Percentiles rank a stretch among this genome's conserved stretches.
Evolutionary conservation across 2,113 vertebrate species (phyloP).

Genomic region (Sapayoa aenigma): DNA sequence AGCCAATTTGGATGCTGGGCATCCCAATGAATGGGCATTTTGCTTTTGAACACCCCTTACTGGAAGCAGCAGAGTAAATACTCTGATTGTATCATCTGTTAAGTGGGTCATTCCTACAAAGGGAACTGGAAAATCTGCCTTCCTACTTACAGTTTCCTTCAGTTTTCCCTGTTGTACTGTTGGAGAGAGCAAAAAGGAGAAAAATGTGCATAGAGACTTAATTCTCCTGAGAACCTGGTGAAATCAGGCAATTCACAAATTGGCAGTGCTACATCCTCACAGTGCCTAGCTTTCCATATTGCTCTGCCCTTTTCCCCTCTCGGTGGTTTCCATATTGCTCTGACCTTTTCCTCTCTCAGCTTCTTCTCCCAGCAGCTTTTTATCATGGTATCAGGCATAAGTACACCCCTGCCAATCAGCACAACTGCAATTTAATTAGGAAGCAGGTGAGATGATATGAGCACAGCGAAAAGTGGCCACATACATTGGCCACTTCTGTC

Average conservation of each 20-base stretch:
- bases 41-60: constrained; percentile 39
- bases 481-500: neutral
- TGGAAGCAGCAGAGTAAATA: constrained; percentile 19
- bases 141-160: constrained; percentile 8
- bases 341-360: neutral
- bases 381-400: neutral
- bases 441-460: neutral
- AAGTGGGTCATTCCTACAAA: constrained; percentile 63
- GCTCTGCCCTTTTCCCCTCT: neutral
- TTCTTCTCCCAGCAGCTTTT: neutral
- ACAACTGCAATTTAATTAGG: neutral
- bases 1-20: neutral
- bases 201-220: neutral
- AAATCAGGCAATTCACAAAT: neutral
- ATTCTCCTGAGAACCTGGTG: neutral
- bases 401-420: neutral
- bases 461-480: neutral
- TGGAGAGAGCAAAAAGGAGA: neutral
- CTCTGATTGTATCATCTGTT: constrained; percentile 30
- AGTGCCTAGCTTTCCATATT: neutral
- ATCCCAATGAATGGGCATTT: constrained; percentile 15
- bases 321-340: neutral
- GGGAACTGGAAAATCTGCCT: constrained; percentile 26
- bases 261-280: neutral
- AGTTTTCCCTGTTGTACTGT: neutral